Conservation (phyloP, 2,113 vertebrate genomes). For the Brachyhypopomus occidentalis region DNA sequence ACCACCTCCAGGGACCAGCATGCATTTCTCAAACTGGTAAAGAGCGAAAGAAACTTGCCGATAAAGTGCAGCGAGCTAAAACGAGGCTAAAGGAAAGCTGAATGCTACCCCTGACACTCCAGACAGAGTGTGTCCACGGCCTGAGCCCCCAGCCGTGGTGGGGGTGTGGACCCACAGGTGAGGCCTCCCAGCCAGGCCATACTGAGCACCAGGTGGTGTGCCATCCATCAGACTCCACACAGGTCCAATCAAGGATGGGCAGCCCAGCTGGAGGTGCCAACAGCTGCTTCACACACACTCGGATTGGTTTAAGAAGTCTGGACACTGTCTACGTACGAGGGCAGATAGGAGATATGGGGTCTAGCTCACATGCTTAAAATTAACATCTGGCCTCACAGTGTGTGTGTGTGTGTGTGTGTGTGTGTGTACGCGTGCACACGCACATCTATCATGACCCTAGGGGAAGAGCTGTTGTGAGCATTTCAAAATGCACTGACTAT, state of each 20-base stretch:
- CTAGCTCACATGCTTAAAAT: conserved; percentile 40
- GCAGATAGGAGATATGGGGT: conserved; percentile 56
- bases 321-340: conserved; percentile 54
- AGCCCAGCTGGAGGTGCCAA: conserved; percentile 73
- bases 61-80: no score
- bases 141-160: neutral
- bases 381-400: conserved; percentile 49
- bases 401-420: conserved; percentile 36
- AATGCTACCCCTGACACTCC: neutral
- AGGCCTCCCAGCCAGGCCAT: conserved; percentile 64
- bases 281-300: conserved; percentile 74
- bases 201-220: conserved; percentile 72
- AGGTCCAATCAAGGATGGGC: conserved; percentile 73
- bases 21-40: no score
- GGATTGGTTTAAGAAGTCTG: conserved; percentile 68
- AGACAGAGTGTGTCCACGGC: neutral
- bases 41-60: no score
- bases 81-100: neutral
- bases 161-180: conserved; percentile 68
- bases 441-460: conserved; percentile 22
- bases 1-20: neutral
- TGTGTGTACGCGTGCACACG: neutral
- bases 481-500: conserved; percentile 58
- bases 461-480: conserved; percentile 39
- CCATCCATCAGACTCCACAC: conserved; percentile 68